These are phyloP conservation scores for Callaeas wilsoni DNA, from an alignment of 2,113 vertebrate species.

Conservation along the genomic window DNA sequence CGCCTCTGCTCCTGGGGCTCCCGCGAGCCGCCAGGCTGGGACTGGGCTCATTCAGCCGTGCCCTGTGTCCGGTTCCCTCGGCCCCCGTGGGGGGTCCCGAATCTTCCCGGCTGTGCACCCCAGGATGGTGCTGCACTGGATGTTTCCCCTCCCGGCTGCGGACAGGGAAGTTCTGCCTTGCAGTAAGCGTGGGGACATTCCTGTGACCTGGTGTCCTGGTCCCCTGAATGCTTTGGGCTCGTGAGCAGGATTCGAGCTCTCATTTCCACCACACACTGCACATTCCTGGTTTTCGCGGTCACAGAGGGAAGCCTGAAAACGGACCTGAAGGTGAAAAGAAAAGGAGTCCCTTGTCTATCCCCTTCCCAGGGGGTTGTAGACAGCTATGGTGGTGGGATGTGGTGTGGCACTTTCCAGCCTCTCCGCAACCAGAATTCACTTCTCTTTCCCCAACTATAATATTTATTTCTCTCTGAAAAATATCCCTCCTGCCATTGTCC, in stretches of 20 bases:
- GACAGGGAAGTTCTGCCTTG: not conserved
- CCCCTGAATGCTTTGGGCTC: not conserved
- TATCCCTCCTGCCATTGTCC: not conserved
- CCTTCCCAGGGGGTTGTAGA: not conserved
- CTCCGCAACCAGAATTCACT: not conserved
- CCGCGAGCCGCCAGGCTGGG: not conserved
- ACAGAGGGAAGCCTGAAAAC: not conserved
- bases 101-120: not conserved
- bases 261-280: not conserved
- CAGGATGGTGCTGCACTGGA: not conserved
- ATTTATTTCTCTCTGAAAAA: not conserved
- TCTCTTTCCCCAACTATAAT: not conserved
- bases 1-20: not conserved
- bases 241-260: not conserved
- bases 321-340: not conserved
- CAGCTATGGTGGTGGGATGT: not conserved
- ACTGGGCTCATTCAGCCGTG: not conserved
- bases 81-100: not conserved
- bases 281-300: not conserved
- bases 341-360: not conserved
- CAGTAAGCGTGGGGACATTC: fast-evolving
- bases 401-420: not conserved
- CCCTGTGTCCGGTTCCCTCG: fast-evolving
- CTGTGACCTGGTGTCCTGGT: not conserved
- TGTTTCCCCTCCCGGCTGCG: not conserved